Conservation (phyloP, 2,797 vertebrate genomes). For the Pitangus sulphuratus region DNA sequence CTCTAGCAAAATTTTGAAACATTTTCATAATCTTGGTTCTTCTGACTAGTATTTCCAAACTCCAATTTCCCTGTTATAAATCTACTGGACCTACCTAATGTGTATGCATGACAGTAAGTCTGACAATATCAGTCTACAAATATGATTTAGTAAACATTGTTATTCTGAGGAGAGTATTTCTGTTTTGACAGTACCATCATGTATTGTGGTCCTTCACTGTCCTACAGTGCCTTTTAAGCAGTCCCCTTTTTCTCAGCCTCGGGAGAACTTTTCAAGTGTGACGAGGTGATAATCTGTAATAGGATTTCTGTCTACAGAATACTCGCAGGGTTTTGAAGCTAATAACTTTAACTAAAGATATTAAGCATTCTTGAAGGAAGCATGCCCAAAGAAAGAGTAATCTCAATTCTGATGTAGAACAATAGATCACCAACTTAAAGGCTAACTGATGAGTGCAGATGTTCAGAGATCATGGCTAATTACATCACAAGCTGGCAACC, state of each 20-base stretch:
- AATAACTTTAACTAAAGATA: conserved; percentile 46
- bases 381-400: conserved; percentile 15
- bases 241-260: neutral
- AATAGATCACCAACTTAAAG: conserved; percentile 60
- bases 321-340: conserved; percentile 31
- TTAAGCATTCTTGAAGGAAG: conserved; percentile 38
- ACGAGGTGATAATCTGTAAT: conserved; percentile 53
- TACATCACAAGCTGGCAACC: conserved; percentile 65
- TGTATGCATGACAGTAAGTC: neutral
- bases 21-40: neutral
- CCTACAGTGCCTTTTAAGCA: conserved; percentile 14
- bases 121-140: neutral
- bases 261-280: conserved; percentile 39
- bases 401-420: conserved; percentile 12
- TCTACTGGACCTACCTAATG: neutral
- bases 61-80: neutral
- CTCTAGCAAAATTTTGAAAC: neutral
- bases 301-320: conserved; percentile 48
- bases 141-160: neutral
- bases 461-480: conserved; percentile 63
- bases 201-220: conserved; percentile 18
- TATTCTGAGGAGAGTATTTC: neutral
- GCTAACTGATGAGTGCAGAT: conserved; percentile 56
- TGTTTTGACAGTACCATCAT: conserved; percentile 16
- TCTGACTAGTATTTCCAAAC: neutral